Percentiles rank a stretch among this genome's conserved stretches.
These are phyloP conservation scores for Xenopus petersii DNA, from an alignment of 2,797 vertebrate genomes.

Conservation along the genomic window DNA sequence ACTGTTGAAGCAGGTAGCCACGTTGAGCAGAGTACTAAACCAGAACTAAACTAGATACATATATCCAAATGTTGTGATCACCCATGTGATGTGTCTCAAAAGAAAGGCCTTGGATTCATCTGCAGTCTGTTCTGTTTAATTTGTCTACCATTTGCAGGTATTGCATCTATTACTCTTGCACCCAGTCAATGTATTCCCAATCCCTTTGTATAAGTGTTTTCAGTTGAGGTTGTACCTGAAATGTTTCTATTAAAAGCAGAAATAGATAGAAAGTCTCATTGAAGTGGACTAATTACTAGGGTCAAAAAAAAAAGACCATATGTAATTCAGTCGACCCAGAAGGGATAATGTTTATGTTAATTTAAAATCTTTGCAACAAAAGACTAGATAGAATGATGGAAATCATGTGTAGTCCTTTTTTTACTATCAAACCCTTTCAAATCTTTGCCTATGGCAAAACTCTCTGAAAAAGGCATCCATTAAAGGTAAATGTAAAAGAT, in stretches of 20 bases:
- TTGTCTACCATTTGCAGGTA: too few relatives aligned
- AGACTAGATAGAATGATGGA: slow-evolving; percentile 24
- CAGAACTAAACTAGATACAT: too few relatives aligned
- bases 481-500: slow-evolving; percentile 45
- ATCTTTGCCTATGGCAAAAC: slow-evolving; percentile 37
- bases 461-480: slow-evolving; percentile 38
- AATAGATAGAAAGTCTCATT: slow-evolving; percentile 8
- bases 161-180: slow-evolving; percentile 62
- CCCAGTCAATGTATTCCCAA: neutral
- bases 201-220: slow-evolving; percentile 4
- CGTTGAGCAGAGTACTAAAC: too few relatives aligned
- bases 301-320: neutral
- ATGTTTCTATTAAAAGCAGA: slow-evolving; percentile 5
- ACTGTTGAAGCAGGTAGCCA: too few relatives aligned
- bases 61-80: too few relatives aligned
- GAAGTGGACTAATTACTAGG: slow-evolving; percentile 15
- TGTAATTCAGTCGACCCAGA: slow-evolving; percentile 12
- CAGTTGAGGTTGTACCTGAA: slow-evolving; percentile 7
- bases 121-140: too few relatives aligned
- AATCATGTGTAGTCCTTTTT: slow-evolving; percentile 18
- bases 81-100: too few relatives aligned
- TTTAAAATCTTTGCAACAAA: slow-evolving; percentile 40
- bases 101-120: too few relatives aligned
- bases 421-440: slow-evolving; percentile 29
- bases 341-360: slow-evolving; percentile 43